Percentiles rank a stretch among this genome's conserved stretches.
These are phyloP conservation scores for Poecile montanus DNA, from an alignment of 2,797 vertebrate species.

Conservation along the genomic window DNA sequence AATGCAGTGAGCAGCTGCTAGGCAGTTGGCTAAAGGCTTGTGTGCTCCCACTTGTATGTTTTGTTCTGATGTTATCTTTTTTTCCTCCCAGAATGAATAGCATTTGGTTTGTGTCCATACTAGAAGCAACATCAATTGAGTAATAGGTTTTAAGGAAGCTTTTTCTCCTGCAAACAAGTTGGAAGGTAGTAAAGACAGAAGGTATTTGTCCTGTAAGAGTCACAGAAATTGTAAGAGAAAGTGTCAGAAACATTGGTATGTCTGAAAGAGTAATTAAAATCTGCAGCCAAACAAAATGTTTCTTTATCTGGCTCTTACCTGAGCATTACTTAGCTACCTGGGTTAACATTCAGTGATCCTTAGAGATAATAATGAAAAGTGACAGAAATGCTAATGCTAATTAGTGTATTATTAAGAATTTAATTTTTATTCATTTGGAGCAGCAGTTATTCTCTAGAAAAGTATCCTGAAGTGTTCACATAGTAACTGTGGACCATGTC, in stretches of 20 bases:
- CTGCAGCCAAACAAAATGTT: neutral
- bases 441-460: neutral
- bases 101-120: neutral
- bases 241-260: neutral
- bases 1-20: neutral
- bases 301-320: neutral
- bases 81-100: neutral
- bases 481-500: neutral
- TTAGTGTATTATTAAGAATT: neutral
- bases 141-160: neutral
- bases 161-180: neutral
- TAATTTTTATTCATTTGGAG: neutral
- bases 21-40: neutral
- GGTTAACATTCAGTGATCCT: neutral
- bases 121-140: neutral
- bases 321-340: neutral
- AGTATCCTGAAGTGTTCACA: neutral
- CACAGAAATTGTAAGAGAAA: neutral
- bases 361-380: neutral
- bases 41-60: neutral
- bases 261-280: neutral
- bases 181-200: neutral
- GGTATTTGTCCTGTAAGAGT: neutral
- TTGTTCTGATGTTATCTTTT: neutral
- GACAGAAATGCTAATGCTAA: neutral